phyloP scores from a whole-genome alignment of 1,140 invertebrate species.

The Paralvinella palmiformis region DNA sequence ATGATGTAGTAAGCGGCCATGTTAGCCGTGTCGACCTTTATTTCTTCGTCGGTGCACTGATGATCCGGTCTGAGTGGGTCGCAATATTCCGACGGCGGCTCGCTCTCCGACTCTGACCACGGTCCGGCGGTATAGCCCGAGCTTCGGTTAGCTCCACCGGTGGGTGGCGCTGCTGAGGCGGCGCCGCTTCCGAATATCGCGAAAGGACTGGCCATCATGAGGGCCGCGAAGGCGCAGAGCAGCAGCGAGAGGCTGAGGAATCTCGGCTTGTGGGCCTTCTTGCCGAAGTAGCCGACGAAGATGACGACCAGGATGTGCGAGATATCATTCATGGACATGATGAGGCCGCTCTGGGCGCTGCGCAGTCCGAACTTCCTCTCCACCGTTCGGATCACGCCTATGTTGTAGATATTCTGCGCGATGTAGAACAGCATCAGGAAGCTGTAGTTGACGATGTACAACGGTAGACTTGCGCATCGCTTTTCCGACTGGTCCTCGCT shows the following conservation, averaged over 20 bases:
- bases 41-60: too few relatives aligned
- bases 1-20: slow-evolving; percentile 13
- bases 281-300: slow-evolving; percentile 30
- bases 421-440: slow-evolving; percentile 1
- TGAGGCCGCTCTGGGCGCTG: slow-evolving; percentile 32
- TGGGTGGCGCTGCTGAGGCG: too few relatives aligned
- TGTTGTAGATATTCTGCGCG: slow-evolving; percentile 6
- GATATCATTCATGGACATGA: slow-evolving; percentile 40
- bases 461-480: too few relatives aligned
- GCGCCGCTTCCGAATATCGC: slow-evolving; percentile 20
- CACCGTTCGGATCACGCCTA: slow-evolving; percentile 17
- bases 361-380: slow-evolving; percentile 28
- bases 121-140: background rate
- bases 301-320: slow-evolving; percentile 33
- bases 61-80: too few relatives aligned
- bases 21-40: too few relatives aligned
- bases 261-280: slow-evolving; percentile 33
- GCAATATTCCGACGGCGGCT: too few relatives aligned
- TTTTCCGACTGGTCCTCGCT: too few relatives aligned
- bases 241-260: slow-evolving; percentile 29
- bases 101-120: too few relatives aligned
- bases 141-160: too few relatives aligned
- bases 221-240: slow-evolving; percentile 32
- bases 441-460: slow-evolving; percentile 13
- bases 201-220: slow-evolving; percentile 36